Percentiles rank a stretch among this genome's conserved stretches.
phyloP scores from a whole-genome alignment of 2,113 vertebrate genomes.

The Vulpes vulpes region DNA sequence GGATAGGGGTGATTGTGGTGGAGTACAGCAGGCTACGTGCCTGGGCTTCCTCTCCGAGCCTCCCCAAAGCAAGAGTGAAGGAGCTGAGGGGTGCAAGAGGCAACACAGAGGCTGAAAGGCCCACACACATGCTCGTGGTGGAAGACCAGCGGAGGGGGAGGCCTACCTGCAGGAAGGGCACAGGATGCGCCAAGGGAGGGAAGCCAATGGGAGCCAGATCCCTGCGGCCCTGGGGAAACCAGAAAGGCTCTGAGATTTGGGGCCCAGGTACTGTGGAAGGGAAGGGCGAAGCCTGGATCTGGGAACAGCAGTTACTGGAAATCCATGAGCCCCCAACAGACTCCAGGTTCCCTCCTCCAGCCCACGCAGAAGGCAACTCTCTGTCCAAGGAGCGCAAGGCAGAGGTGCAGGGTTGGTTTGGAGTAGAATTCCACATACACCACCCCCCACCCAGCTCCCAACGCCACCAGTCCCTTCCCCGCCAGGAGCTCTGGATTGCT shows the following conservation, averaged over 20 bases:
- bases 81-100: not conserved
- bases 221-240: not conserved
- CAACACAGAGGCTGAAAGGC: not conserved
- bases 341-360: not conserved
- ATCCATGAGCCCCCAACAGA: not conserved
- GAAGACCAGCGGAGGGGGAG: not conserved
- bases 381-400: not conserved
- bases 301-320: not conserved
- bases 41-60: not conserved
- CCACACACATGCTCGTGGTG: not conserved
- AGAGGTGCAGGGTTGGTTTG: not conserved
- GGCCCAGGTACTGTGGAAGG: not conserved
- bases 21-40: not conserved
- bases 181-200: accelerated
- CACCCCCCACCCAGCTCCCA: accelerated
- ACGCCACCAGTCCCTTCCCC: accelerated
- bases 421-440: not conserved
- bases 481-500: not conserved
- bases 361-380: not conserved
- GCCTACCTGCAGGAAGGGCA: not conserved
- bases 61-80: not conserved
- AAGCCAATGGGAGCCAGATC: not conserved
- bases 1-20: not conserved
- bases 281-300: not conserved
- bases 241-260: not conserved